A percentile compares a stretch with the other conserved stretches of the same genome.
These are phyloP conservation scores for Catharus ustulatus DNA, from an alignment of 2,797 vertebrate species.

Conservation along the genomic window DNA sequence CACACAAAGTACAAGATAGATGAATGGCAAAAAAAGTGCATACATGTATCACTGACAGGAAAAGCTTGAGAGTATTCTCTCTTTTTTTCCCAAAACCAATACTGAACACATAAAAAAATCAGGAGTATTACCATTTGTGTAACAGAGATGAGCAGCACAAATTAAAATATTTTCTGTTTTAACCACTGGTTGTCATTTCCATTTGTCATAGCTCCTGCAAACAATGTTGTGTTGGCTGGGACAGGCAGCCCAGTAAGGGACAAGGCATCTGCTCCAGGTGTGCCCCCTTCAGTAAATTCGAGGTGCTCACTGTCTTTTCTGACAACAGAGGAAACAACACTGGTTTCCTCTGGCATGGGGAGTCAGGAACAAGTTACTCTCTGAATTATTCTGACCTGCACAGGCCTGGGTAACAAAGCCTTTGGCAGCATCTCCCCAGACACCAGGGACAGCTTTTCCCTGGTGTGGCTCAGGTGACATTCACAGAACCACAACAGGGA, in stretches of 20 bases:
- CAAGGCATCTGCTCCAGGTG: neutral
- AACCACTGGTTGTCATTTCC: neutral
- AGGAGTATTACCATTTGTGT: neutral
- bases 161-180: neutral
- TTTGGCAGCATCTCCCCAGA: neutral
- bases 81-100: neutral
- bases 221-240: fast-evolving
- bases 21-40: neutral
- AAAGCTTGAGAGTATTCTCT: neutral
- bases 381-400: neutral
- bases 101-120: neutral
- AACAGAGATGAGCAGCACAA: neutral
- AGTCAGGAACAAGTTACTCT: neutral
- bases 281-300: neutral
- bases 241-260: neutral
- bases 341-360: neutral
- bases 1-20: neutral
- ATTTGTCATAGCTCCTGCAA: neutral
- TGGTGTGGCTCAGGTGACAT: neutral
- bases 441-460: neutral
- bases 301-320: neutral
- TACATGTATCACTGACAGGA: neutral
- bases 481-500: neutral
- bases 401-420: neutral
- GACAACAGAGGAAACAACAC: neutral